These are phyloP conservation scores for Myotis vivesi DNA, from an alignment of 2,797 vertebrate species.

Conservation along the genomic window DNA sequence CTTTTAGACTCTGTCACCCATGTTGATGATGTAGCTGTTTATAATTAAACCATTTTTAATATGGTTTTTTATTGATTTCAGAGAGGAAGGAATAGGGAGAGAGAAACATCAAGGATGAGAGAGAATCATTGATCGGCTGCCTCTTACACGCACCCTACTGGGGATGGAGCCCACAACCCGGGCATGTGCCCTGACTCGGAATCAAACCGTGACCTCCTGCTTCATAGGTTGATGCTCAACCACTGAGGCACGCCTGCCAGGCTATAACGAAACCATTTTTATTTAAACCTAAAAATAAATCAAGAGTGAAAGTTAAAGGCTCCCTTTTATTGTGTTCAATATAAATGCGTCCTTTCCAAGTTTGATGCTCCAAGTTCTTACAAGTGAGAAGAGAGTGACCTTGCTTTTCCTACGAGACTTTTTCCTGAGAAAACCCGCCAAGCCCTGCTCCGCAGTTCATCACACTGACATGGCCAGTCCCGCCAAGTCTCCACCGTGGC, in stretches of 20 bases:
- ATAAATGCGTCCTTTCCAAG: constrained; percentile 28
- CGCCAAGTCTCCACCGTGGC: constrained; percentile 34
- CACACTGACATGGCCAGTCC: constrained; percentile 40
- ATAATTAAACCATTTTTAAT: neutral
- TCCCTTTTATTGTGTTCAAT: constrained; percentile 6
- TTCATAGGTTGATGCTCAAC: too few species aligned
- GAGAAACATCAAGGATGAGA: too few species aligned
- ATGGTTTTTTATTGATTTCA: too few species aligned
- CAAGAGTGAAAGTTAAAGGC: neutral
- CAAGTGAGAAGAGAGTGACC: neutral
- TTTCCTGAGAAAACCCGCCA: neutral
- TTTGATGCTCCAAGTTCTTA: neutral
- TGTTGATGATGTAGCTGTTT: neutral
- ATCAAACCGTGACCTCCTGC: too few species aligned
- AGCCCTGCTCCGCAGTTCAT: constrained; percentile 37
- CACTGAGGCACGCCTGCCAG: too few species aligned
- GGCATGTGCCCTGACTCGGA: too few species aligned
- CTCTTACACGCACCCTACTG: too few species aligned
- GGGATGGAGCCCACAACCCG: too few species aligned
- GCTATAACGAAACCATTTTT: neutral
- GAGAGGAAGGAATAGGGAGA: too few species aligned
- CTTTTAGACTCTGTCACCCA: neutral
- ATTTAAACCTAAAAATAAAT: neutral
- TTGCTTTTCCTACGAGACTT: constrained; percentile 30
- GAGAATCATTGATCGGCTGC: too few species aligned